phyloP scores from a whole-genome alignment of 2,888 invertebrate species.

The Tenthredo amoena region DNA sequence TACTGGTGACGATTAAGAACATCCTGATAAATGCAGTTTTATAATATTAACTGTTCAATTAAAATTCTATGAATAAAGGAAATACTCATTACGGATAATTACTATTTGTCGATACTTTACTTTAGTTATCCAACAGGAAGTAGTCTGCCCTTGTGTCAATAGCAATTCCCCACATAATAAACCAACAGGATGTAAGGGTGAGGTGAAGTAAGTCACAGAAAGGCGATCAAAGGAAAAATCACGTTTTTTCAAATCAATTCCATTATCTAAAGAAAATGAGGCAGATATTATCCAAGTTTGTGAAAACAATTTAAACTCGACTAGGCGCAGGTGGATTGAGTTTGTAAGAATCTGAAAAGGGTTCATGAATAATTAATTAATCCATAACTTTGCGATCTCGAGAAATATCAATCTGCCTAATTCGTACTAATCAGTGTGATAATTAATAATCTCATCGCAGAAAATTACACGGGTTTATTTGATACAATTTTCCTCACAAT shows the following conservation, averaged over 20 bases:
- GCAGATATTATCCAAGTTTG: background rate
- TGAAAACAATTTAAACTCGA: background rate
- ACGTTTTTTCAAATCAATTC: background rate
- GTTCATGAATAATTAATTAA: background rate
- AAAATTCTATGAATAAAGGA: constrained; percentile 33
- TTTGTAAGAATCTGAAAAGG: background rate
- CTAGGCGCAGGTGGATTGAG: background rate
- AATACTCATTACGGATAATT: constrained; percentile 45
- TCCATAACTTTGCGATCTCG: background rate
- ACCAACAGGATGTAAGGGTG: constrained; percentile 34
- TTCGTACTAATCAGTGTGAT: background rate
- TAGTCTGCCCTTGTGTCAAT: constrained; percentile 31
- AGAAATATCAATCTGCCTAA: background rate
- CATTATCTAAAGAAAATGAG: background rate
- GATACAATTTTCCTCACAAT: background rate
- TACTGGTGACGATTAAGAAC: background rate
- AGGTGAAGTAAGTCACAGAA: background rate
- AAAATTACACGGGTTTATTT: background rate
- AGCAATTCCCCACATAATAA: constrained; percentile 12
- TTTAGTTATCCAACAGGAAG: constrained; percentile 34
- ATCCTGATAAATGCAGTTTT: background rate
- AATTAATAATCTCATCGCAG: background rate
- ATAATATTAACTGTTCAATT: background rate
- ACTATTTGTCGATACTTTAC: constrained; percentile 29
- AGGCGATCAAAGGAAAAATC: background rate